Percentiles rank a stretch among this genome's conserved stretches.
Conservation (phyloP, 2,113 vertebrate species). For the Oreochromis niloticus region DNA sequence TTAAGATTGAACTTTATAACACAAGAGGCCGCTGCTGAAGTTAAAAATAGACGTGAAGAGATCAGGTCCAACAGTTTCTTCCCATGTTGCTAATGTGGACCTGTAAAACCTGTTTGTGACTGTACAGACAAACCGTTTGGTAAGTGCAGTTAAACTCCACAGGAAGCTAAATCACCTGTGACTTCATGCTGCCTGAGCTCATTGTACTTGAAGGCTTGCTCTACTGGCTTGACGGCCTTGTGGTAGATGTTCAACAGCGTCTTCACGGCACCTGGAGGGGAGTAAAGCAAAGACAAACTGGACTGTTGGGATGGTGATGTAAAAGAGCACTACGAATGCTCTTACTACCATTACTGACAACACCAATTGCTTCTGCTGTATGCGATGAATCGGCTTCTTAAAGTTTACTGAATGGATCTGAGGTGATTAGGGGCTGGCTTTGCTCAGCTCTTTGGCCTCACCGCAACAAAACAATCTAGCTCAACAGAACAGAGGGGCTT, state of each 20-base stretch:
- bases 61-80: background rate
- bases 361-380: background rate
- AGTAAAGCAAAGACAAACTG: background rate
- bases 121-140: background rate
- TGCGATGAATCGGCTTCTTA: constrained; percentile 15
- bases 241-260: constrained; percentile 89
- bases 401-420: constrained; percentile 13
- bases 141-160: background rate
- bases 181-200: constrained; percentile 95
- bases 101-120: background rate
- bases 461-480: background rate
- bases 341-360: background rate
- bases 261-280: constrained; percentile 79
- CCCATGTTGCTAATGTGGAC: background rate
- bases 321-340: background rate
- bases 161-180: constrained; percentile 75
- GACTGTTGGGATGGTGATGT: background rate
- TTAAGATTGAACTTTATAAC: background rate
- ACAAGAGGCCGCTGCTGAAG: background rate
- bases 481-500: constrained; percentile 24
- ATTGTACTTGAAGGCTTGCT: constrained; percentile 91
- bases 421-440: constrained; percentile 16
- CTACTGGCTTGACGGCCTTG: constrained; percentile 88
- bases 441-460: background rate
- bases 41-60: background rate